Base-by-base conservation (phyloP, 2,797 vertebrate species). In the Pogonophryne albipinna region DNA sequence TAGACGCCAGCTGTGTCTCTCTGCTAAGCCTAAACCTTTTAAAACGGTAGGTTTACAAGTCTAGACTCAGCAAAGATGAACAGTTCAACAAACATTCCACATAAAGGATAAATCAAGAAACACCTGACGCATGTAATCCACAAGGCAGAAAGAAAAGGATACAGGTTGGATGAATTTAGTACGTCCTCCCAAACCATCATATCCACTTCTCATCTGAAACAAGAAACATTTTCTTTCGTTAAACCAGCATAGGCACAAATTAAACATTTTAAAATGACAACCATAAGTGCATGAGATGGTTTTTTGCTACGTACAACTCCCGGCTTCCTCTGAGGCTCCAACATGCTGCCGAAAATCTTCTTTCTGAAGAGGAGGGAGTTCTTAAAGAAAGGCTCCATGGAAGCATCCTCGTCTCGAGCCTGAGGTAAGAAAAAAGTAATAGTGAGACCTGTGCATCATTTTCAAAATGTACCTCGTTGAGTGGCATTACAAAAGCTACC, bases 151-250 rank as follows among this genome's bases (percentile, higher is more conserved):
- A 64, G 17, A 58, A 67, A 96, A 97, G 96, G 97, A 99, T 99
- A 99, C 97, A 76, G 97, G 96, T 71, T 97, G 96, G 82, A 99
- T 95, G 87, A 97, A 99, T 88, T 97, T 99, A 1, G 96, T 98
- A 75, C 98, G 94, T 87, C 98, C 97, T 85, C 98, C 98, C 63
- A 99, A 92, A 55, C 98, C 98, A 71, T 99, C 97, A 0, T 97
- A 99, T 15, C 98, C 98, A 0, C 50, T 96, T 85, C 93, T 93
- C 46, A 99, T 93, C 98, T 99, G 89, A 64, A 91, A 89, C 5
- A 45, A 76, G 15, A 87, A 85, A 82, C 4, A 67, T 9, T 13
- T 19, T 56, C 11, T 31, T 38, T 55, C 4, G 58, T 45, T 3
- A 58, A 53, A 66, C 4, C 6, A 44, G 0, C 10, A 4, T 44